Evolutionary conservation across 2,888 invertebrate genomes (phyloP), one percentile per base, ranked within the genome.

Genomic region (Agonopterix alstromeriana): DNA sequence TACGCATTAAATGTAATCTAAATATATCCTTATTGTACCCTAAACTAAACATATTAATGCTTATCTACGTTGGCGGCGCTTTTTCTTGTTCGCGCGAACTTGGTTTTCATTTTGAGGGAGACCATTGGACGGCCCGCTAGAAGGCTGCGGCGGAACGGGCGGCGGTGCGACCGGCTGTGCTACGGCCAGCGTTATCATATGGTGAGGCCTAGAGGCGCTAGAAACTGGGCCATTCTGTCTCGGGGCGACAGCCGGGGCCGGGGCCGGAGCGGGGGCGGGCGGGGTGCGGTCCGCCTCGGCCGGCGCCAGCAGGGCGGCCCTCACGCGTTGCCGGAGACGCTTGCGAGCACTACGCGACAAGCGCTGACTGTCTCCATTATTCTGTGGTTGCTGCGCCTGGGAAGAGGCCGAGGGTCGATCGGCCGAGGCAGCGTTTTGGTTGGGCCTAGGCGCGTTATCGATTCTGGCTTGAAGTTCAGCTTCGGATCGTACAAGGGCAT

Each of bases 61-160:
- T 78, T 83, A 84, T 79, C 78, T 80, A 58, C 82, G 85, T 38
- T 82, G 79, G 53, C 80, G 82, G 53, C 80, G 82, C 57, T 76
- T 81, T 60, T 77, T 85, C 65, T 77, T 86, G 57, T 73, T 81
- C 17, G 64, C 60, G 52, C 81, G 81, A 8, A 55, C 45, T 35
- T 50, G 55, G 47, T 63, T 73, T 35, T 56, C 66, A 41, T 67
- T 72, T 45, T 61, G 67, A 5, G 68, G 45, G 10, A 54, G 56
- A 5, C 56, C 64, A 47, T 62, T 63, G 3, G 77, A 67, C 2
- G 72, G 57, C 2, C 70, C 70, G 43, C 64, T 57, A n/a, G 68
- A 52, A 7, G 55, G 48, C 35, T 55, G 52, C 38, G 57, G 38
- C 54, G 52, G 8, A 46, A 51, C 43, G 47, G 49, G 41, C 52